Base-by-base conservation (phyloP, 2,888 invertebrate genomes). In the Cosmia trapezina region DNA sequence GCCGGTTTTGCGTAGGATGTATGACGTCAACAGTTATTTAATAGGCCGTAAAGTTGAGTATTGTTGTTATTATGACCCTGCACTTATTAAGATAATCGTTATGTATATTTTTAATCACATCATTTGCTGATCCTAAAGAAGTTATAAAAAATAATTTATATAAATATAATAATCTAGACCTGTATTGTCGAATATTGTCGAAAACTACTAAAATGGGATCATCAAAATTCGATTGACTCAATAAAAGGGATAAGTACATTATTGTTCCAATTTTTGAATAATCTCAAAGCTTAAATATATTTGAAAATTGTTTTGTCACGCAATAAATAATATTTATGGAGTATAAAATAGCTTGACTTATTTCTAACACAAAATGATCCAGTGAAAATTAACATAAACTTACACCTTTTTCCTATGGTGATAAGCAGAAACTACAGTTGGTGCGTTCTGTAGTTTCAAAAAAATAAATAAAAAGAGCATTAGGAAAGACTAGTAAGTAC, bases 61-160 rank as follows among this genome's bases (percentile, higher is more conserved):
- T 61, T 61, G n/a, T 56, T 65, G 41, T 17, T 45, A 17, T n/a
- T 41, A 62, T 59, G 70, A 64, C 51, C 67, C 62, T 74, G 71
- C 70, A 77, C 33, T 68, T 72, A 77, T 64, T 67, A 53, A 73
- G 41, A 53, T 51, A 61, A 59, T 69, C 28, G 22, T 70, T 47
- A 68, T 66, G 56, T 64, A 64, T 59, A 28, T 33, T 14, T 54
- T 28, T n/a, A n/a, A 45, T 19, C 45, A 33, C 43, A 49, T 54
- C n/a, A 61, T 43, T 71, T 70, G 66, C 45, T 70, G 33, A 14
- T 80, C 33, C n/a, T 19, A n/a, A 65, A 12, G 47, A 71, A 59
- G 22, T 54, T 54, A 59, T 71, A 22, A 45, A n/a, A n/a, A 41
- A 41, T 28, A 33, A 14, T 0, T 7, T 54, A 4, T 14, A n/a